Evolutionary conservation across 2,797 vertebrate genomes (phyloP).

Genomic region (Lerista edwardsae): DNA sequence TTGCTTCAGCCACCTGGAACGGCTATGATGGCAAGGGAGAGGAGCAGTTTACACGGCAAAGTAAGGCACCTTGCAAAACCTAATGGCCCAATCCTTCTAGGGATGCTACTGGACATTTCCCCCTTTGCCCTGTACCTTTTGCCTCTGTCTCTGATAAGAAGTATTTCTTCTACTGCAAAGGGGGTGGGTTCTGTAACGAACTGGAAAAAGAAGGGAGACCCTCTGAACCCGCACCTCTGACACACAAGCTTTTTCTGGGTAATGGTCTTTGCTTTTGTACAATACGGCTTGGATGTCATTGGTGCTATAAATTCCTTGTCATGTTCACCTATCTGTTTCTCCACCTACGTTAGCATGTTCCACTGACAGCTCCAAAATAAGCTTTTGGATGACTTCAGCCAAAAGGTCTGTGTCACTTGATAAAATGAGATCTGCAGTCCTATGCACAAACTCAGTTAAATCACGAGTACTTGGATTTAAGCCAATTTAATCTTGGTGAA

Average conservation of each 20-base stretch:
- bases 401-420: not conserved
- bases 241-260: not conserved
- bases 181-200: too few relatives aligned
- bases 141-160: too few relatives aligned
- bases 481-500: slow-evolving; percentile 16
- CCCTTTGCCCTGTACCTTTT: too few relatives aligned
- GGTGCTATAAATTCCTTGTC: not conserved
- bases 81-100: too few relatives aligned
- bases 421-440: not conserved
- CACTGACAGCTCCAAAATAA: not conserved
- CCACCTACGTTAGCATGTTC: not conserved
- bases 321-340: not conserved
- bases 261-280: not conserved
- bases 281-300: not conserved
- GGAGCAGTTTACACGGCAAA: too few relatives aligned
- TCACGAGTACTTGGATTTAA: not conserved
- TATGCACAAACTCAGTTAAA: not conserved
- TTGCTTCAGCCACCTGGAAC: too few relatives aligned
- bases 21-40: too few relatives aligned
- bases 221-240: too few relatives aligned
- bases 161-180: too few relatives aligned
- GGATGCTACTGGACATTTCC: too few relatives aligned
- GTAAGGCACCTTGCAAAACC: too few relatives aligned
- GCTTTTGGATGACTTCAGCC: not conserved
- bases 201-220: too few relatives aligned